These are phyloP conservation scores for Thermophis baileyi DNA, from an alignment of 2,113 vertebrate genomes.

Conservation along the genomic window DNA sequence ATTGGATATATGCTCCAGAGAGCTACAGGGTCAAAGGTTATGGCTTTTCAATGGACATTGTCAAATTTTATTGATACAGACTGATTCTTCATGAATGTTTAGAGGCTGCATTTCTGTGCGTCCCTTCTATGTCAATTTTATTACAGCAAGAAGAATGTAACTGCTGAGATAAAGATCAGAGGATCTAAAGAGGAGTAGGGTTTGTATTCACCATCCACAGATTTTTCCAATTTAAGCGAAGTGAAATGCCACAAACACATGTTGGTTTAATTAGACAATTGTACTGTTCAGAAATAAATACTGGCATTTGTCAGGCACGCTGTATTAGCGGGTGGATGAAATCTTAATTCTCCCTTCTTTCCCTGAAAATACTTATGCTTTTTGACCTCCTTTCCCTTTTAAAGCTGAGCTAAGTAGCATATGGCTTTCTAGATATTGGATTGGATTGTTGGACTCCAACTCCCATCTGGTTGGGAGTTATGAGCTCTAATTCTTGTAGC, in stretches of 20 bases:
- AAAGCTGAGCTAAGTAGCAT: not conserved
- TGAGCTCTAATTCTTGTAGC: not conserved
- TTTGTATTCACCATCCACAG: constrained; percentile 18
- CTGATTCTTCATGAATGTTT: not conserved
- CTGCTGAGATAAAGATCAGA: constrained; percentile 56
- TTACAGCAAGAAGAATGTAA: constrained; percentile 50
- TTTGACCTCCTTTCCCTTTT: not conserved
- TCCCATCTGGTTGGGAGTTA: not conserved
- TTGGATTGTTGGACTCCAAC: not conserved
- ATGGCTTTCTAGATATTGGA: not conserved
- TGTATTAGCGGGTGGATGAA: constrained; percentile 10
- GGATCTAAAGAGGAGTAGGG: constrained; percentile 37
- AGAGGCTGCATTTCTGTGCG: not conserved
- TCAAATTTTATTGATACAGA: not conserved
- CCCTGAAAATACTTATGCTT: not conserved
- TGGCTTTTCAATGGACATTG: not conserved
- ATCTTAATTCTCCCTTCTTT: constrained; percentile 11
- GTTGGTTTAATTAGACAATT: constrained; percentile 59
- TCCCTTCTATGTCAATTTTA: constrained; percentile 39
- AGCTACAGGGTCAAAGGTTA: not conserved
- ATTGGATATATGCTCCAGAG: not conserved
- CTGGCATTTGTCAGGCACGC: constrained; percentile 41
- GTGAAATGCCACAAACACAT: constrained; percentile 52
- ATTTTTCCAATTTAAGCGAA: constrained; percentile 40
- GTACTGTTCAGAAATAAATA: constrained; percentile 57